These are phyloP conservation scores for Sigmodon hispidus DNA, from an alignment of 2,113 vertebrate genomes.

Conservation along the genomic window DNA sequence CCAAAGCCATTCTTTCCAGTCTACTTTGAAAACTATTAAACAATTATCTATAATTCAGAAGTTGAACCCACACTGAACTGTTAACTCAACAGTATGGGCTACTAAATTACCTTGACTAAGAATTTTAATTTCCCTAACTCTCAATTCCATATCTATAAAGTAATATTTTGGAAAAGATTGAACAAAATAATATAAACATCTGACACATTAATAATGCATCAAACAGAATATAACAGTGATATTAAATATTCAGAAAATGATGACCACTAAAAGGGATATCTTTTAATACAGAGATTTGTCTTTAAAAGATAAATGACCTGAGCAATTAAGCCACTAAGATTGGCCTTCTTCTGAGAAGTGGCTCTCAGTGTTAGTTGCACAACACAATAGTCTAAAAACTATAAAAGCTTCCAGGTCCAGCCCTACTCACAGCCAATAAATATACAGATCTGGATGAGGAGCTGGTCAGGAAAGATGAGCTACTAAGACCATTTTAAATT, in stretches of 20 bases:
- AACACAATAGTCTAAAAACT: not conserved
- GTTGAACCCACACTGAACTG: not conserved
- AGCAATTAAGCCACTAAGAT: not conserved
- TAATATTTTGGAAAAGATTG: not conserved
- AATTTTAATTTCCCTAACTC: not conserved
- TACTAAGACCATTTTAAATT: not conserved
- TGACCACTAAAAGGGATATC: not conserved
- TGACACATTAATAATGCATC: not conserved
- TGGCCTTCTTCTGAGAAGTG: not conserved
- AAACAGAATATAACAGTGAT: not conserved
- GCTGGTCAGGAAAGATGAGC: not conserved
- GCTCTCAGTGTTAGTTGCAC: not conserved
- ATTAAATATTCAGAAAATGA: not conserved
- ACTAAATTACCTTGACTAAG: not conserved
- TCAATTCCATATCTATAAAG: not conserved
- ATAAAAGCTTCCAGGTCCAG: not conserved
- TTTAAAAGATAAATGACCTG: not conserved
- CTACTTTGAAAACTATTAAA: constrained; percentile 18
- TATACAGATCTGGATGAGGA: not conserved
- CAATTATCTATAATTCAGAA: not conserved
- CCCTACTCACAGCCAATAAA: not conserved
- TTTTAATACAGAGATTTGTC: not conserved
- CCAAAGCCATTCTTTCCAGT: not conserved
- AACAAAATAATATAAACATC: not conserved
- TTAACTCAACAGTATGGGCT: not conserved